phyloP scores from a whole-genome alignment of 2,888 invertebrate species.

The Athetis lepigone region DNA sequence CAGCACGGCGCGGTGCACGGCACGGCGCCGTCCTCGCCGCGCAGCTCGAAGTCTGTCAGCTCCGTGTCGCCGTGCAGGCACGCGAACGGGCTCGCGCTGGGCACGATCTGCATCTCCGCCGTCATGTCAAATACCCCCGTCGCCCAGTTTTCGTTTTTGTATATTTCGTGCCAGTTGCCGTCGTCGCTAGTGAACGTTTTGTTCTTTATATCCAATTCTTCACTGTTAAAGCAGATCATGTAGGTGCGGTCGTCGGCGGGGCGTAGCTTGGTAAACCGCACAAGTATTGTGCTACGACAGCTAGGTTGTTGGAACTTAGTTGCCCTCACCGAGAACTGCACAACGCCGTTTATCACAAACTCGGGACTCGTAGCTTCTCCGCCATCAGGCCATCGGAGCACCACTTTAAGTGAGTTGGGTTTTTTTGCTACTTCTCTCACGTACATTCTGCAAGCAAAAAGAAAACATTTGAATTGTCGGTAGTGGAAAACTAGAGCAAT shows the following conservation, averaged over 20 bases:
- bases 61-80: constrained; percentile 71
- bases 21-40: constrained; percentile 74
- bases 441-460: too few relatives aligned
- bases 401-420: too few relatives aligned
- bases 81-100: constrained; percentile 66
- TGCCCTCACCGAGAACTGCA: too few relatives aligned
- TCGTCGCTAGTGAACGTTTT: constrained; percentile 71
- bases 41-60: constrained; percentile 75
- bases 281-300: too few relatives aligned
- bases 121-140: constrained; percentile 69
- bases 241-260: constrained; percentile 67
- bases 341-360: too few relatives aligned
- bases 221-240: constrained; percentile 66
- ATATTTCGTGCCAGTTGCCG: constrained; percentile 72
- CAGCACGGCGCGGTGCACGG: constrained; percentile 71
- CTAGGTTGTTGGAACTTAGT: too few relatives aligned
- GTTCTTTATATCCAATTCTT: constrained; percentile 61
- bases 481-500: too few relatives aligned
- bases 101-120: constrained; percentile 67
- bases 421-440: too few relatives aligned
- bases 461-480: too few relatives aligned
- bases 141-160: constrained; percentile 69
- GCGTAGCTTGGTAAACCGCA: constrained; percentile 67
- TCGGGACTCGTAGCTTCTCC: too few relatives aligned
- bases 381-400: too few relatives aligned